Base-by-base conservation (phyloP, 2,113 vertebrate genomes). In the Petrocephalus zakoni region DNA sequence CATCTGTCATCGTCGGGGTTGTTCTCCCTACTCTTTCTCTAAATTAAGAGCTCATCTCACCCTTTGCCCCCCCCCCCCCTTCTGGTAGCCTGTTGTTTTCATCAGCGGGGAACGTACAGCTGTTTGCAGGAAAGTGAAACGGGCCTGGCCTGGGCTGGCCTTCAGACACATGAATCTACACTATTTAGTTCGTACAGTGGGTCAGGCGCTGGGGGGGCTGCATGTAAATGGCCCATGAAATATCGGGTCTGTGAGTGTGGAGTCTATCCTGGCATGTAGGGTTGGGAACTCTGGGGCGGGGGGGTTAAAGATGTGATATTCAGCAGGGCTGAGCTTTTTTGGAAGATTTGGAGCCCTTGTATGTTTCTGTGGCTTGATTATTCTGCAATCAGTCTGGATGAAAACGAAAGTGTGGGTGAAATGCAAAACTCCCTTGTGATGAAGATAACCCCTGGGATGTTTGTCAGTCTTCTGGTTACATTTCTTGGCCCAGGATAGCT, bases 1-100 rank as follows among this genome's bases (percentile, higher is more conserved):
- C 84, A 86, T 86, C 84, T 86, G 84, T 86, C 51, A 19, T 86
- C 51, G 49, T 29, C 83, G 11, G 83, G 46, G 47, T 52, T 25
- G 85, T 49, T 46, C 42, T 84, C 22, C 11, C 86, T 56, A n/a
- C 9, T 52, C 86, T 61, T 34, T 61, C 55, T 55, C 83, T 42
- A 25, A 51, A 49, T 56, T 37, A 55, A 82, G 68, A 88, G 87
- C 7, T 37, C 72, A 46, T 13, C 84, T 56, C 47, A 11, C 58
- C 29, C 64, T 1, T 25, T 7, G 9, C 58, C n/a, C 13, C 5
- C 58, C 68, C 10, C 89, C 19, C 42, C 6, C 34, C 58, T 7
- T 91, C 52, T 52, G 72, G 52, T 92, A 91, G 92, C 92, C 93
- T 89, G 91, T 94, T 94, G 94, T 95, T 92, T 87, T 58, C 42